A percentile compares a stretch with the other conserved stretches of the same genome.
These are phyloP conservation scores for Sparidentex hasta DNA, from an alignment of 2,797 vertebrate species.

Conservation along the genomic window DNA sequence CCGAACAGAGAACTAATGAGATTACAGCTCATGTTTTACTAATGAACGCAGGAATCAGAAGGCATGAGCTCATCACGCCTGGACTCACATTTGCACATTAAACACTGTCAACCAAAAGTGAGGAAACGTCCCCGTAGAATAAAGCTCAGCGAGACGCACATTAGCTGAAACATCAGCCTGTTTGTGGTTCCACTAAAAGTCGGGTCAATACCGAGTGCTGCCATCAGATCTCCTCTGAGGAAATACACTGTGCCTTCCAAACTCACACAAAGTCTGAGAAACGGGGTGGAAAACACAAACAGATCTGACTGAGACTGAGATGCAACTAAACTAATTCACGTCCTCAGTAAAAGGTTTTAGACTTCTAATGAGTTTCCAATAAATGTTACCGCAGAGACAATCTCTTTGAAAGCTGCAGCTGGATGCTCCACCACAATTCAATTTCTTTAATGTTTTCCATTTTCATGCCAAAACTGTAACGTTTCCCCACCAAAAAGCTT, in stretches of 20 bases:
- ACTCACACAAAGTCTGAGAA: conserved; percentile 4
- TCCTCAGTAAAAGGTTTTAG: not conserved
- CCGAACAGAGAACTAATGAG: no score
- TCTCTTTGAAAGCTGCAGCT: conserved; percentile 2
- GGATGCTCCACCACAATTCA: not conserved
- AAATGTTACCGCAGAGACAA: not conserved
- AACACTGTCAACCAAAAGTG: conserved; percentile 2
- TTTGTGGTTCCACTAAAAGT: conserved; percentile 54
- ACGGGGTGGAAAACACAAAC: conserved; percentile 30
- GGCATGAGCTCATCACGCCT: conserved; percentile 25
- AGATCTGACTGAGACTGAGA: not conserved
- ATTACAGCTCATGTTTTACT: not conserved
- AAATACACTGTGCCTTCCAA: not conserved
- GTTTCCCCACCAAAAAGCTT: not conserved
- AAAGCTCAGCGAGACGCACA: conserved; percentile 27
- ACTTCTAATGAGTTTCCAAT: not conserved
- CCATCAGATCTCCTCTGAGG: conserved; percentile 52
- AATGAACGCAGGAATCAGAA: not conserved
- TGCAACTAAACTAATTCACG: conserved; percentile 5
- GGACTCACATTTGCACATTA: conserved; percentile 6
- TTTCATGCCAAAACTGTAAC: not conserved
- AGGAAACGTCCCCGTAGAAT: conserved; percentile 28
- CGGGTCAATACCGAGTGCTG: conserved; percentile 47
- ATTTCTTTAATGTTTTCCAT: not conserved
- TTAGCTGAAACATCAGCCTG: conserved; percentile 64